phyloP scores from a whole-genome alignment of 1,140 invertebrate species.

The Atta texana region DNA sequence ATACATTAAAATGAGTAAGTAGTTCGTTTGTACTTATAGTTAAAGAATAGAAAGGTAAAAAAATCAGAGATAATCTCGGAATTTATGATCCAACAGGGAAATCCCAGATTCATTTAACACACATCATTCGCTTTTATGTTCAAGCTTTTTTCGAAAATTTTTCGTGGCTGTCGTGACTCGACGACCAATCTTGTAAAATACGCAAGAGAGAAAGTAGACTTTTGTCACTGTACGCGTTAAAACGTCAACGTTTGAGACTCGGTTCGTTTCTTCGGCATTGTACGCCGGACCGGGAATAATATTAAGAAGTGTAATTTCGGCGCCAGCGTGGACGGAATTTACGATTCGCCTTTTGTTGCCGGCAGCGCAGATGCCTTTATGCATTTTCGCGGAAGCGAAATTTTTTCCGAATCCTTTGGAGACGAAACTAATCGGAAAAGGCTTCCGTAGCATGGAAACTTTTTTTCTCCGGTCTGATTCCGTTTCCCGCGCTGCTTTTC shows the following conservation, averaged over 20 bases:
- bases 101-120: background rate
- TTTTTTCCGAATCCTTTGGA: constrained; percentile 61
- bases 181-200: constrained; percentile 39
- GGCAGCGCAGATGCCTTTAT: constrained; percentile 35
- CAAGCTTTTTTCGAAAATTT: background rate
- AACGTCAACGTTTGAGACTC: constrained; percentile 49
- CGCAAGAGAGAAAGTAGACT: constrained; percentile 51
- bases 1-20: background rate
- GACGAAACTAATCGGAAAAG: constrained; percentile 68
- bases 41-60: background rate
- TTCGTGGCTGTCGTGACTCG: background rate
- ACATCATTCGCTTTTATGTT: background rate
- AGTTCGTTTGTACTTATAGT: background rate
- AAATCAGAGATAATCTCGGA: background rate
- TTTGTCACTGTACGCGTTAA: constrained; percentile 50
- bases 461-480: constrained; percentile 34
- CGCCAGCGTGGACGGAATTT: constrained; percentile 49
- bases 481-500: constrained; percentile 50
- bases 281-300: constrained; percentile 50
- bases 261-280: constrained; percentile 50
- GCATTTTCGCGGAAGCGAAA: constrained; percentile 58
- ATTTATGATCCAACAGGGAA: constrained; percentile 28
- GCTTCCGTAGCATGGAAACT: constrained; percentile 37
- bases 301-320: constrained; percentile 58
- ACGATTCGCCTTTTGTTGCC: constrained; percentile 52